Evolutionary conservation across 1,140 invertebrate genomes (phyloP).

Genomic region (Drosophila punjabiensis): DNA sequence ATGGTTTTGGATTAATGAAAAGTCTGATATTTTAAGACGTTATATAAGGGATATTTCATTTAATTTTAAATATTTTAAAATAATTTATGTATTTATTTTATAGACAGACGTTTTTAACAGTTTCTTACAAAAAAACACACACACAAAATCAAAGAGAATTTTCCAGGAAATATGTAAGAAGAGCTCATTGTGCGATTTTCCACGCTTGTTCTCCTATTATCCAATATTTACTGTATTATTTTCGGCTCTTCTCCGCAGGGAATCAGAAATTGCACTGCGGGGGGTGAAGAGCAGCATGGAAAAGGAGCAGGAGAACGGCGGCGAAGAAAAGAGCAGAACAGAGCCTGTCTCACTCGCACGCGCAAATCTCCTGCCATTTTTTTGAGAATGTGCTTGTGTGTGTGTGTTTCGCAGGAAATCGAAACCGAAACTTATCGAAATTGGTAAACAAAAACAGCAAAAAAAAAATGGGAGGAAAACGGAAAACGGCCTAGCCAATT

Average conservation of each 20-base stretch:
- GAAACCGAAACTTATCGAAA: conserved; percentile 71
- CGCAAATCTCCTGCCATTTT: conserved; percentile 5
- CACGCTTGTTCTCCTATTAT: conserved; percentile 7
- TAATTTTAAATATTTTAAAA: no score
- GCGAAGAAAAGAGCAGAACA: conserved; percentile 21
- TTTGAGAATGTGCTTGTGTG: conserved; percentile 12
- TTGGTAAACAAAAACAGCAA: conserved; percentile 64
- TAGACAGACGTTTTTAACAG: no score
- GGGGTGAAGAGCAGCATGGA: conserved; percentile 48
- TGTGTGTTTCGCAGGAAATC: conserved; percentile 68
- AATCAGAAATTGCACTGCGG: conserved; percentile 63
- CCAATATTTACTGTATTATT: conserved; percentile 43
- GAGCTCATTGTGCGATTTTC: conserved; percentile 1
- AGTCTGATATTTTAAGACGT: neutral
- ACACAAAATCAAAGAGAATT: neutral
- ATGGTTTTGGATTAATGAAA: conserved; percentile 4
- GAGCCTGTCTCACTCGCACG: conserved; percentile 24
- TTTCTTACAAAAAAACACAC: neutral
- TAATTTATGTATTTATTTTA: no score
- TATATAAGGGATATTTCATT: no score
- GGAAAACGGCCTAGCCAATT: conserved; percentile 64
- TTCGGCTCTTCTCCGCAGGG: conserved; percentile 40
- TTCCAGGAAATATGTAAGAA: neutral
- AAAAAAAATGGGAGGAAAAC: conserved; percentile 43
- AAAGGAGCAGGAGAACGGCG: conserved; percentile 17